A percentile compares a stretch with the other conserved stretches of the same genome.
phyloP scores from a whole-genome alignment of 2,113 vertebrate genomes.

The Pelvicachromis taeniatus region DNA sequence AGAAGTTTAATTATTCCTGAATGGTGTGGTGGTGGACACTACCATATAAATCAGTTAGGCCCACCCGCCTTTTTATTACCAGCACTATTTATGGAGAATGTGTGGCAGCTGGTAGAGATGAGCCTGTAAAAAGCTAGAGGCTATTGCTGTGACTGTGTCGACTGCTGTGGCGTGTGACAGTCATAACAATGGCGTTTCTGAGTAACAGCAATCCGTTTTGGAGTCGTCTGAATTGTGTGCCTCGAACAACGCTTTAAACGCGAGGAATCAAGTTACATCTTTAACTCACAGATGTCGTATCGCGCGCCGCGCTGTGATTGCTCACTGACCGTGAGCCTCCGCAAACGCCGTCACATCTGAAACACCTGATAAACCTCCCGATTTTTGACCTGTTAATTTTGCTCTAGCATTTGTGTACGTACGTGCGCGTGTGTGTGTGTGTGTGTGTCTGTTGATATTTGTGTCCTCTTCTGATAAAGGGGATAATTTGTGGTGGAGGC shows the following conservation, averaged over 20 bases:
- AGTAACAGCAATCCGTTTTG: conserved; percentile 2
- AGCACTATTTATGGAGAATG: conserved; percentile 71
- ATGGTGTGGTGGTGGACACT: conserved; percentile 60
- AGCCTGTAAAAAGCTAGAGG: conserved; percentile 65
- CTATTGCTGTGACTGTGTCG: conserved; percentile 44
- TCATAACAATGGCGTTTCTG: conserved; percentile 27
- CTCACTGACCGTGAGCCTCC: conserved; percentile 9
- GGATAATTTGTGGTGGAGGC: conserved; percentile 59
- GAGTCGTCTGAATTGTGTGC: background rate
- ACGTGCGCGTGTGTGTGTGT: background rate
- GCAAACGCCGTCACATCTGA: conserved; percentile 43
- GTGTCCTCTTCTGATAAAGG: conserved; percentile 59
- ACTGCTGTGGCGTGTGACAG: conserved; percentile 31
- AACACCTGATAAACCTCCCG: conserved; percentile 34
- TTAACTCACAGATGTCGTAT: background rate
- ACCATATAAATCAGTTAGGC: conserved; percentile 67
- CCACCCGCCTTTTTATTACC: conserved; percentile 70
- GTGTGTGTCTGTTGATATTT: conserved; percentile 51
- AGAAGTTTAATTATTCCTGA: conserved; percentile 75
- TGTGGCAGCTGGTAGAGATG: conserved; percentile 67
- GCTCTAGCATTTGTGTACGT: background rate
- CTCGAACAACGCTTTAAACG: background rate
- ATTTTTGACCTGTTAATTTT: conserved; percentile 29
- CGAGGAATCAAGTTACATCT: background rate
- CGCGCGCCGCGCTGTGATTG: background rate